phyloP scores from a whole-genome alignment of 2,113 vertebrate species.

The Lepus americanus region DNA sequence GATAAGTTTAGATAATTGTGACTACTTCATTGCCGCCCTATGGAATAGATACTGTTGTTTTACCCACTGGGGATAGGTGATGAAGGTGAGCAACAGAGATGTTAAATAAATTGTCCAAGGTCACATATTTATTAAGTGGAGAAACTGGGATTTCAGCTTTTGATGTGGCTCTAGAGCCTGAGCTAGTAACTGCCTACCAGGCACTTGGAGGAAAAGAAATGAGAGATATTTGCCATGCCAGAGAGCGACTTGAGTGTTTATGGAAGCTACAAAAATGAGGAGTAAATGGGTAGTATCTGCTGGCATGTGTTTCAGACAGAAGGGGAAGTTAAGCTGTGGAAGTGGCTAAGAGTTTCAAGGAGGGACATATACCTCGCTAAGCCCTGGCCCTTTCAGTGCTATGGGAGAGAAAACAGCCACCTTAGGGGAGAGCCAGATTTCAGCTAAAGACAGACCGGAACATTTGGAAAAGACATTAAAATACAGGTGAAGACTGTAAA shows the following conservation, averaged over 20 bases:
- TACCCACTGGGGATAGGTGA: background rate
- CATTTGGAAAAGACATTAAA: background rate
- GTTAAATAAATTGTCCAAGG: slow-evolving; percentile 14
- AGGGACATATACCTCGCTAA: background rate
- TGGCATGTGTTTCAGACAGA: background rate
- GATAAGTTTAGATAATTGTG: background rate
- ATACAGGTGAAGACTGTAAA: background rate
- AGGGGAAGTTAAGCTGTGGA: background rate
- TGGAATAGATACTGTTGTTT: slow-evolving; percentile 24
- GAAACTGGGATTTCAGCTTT: background rate
- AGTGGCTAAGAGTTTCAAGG: background rate
- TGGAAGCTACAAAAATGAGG: background rate
- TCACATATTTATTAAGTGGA: background rate
- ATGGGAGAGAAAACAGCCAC: background rate
- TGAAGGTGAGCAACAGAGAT: slow-evolving; percentile 32
- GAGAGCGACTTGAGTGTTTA: background rate
- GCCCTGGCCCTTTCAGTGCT: background rate
- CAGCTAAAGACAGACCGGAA: slow-evolving; percentile 25
- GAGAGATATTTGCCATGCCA: background rate
- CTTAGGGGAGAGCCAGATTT: background rate
- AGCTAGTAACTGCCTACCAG: background rate
- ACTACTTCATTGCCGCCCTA: background rate
- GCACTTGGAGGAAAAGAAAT: background rate
- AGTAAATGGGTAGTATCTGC: background rate
- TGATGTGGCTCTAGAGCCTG: background rate